Base-by-base conservation (phyloP, 2,888 invertebrate genomes). In the Hypsopygia costalis region DNA sequence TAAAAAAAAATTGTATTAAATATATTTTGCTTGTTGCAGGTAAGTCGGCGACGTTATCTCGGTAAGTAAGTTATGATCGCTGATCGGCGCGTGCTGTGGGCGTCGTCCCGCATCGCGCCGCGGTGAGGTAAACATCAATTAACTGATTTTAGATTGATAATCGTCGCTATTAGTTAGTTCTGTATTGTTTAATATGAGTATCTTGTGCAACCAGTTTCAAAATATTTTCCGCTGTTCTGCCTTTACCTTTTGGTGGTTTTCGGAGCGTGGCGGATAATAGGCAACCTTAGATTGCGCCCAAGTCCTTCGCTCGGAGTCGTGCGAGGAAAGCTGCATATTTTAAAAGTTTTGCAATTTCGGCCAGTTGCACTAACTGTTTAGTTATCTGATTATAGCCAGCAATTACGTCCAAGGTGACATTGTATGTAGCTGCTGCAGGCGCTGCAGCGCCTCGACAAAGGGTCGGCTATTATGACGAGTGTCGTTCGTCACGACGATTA, bases 241-340 rank as follows among this genome's bases (percentile, higher is more conserved):
- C 74, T 76, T 77, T 85, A 78, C 83, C 81, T 85, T 86, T 87
- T 78, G 76, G 69, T 87, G 86, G 49, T 87, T 86, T 88, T 88
- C 86, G 88, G 88, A 88, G 88, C 88, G 88, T 88, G 77, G 83
- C 88, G 82, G 70, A 75, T 81, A 82, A 85, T 82, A 82, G 82
- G 81, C 81, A 85, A 82, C 86, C 87, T 85, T 83, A 82, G 77
- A 80, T 81, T 80, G 79, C 82, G 75, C 77, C 72, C 70, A 70
- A 80, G 87, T 88, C 88, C 87, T 87, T 88, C 85, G 80, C 58
- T 62, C 59, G 40, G 64, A 65, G 73, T 69, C 69, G 71, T 71
- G 69, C 76, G 73, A 72, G 81, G 81, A 86, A 74, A 85, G 81
- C 80, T 75, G 77, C 69, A 79, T 80, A 77, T 81, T 82, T 81